Percentiles rank a stretch among this genome's conserved stretches.
Conservation (phyloP, 2,113 vertebrate genomes). For the Peucedramus taeniatus region DNA sequence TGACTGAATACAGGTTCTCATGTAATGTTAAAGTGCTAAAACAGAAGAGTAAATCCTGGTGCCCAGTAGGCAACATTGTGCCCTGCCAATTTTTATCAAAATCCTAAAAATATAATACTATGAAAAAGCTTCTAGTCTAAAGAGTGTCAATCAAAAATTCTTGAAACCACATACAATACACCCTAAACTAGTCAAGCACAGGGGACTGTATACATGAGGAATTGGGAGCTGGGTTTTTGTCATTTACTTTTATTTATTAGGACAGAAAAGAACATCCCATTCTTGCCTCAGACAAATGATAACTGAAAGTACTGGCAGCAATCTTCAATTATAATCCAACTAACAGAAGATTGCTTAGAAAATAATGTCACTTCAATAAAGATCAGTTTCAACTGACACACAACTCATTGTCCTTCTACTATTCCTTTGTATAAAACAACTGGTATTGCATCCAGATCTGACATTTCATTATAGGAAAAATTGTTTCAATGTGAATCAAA, state of each 20-base stretch:
- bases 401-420: neutral
- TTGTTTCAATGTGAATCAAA: neutral
- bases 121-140: neutral
- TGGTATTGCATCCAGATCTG: neutral
- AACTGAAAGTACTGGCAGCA: neutral
- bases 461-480: neutral
- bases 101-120: neutral
- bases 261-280: neutral
- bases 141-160: neutral
- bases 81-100: neutral
- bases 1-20: neutral
- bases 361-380: neutral
- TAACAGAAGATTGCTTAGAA: neutral
- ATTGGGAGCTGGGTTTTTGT: fast-evolving
- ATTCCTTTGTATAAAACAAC: neutral
- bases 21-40: neutral
- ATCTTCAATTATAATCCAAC: neutral
- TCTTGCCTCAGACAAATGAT: neutral
- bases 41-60: neutral
- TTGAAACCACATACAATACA: neutral
- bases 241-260: neutral
- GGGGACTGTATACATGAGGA: neutral
- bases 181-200: neutral
- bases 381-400: neutral
- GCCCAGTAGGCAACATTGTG: neutral